A percentile compares a stretch with the other conserved stretches of the same genome.
Evolutionary conservation across 2,888 invertebrate species (phyloP).

Genomic region (Zeuzera pyrina): DNA sequence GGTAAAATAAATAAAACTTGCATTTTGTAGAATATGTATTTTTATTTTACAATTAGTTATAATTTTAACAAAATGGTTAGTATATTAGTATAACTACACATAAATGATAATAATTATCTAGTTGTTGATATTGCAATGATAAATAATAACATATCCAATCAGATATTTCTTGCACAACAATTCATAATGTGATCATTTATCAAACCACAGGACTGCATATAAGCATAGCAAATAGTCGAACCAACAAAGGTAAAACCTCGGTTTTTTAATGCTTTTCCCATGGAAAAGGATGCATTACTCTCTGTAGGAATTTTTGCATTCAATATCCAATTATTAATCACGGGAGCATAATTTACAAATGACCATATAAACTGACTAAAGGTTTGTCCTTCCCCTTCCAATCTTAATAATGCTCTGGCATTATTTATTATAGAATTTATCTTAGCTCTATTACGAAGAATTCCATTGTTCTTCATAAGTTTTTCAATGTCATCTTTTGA

Average conservation of each 20-base stretch:
- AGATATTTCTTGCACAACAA: no score
- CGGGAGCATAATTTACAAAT: slow-evolving; percentile 41
- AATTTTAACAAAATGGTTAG: no score
- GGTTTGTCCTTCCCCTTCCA: slow-evolving; percentile 37
- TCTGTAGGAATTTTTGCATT: slow-evolving; percentile 38
- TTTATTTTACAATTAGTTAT: no score
- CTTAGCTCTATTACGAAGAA: slow-evolving; percentile 50
- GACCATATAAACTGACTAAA: slow-evolving; percentile 51
- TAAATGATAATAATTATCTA: no score
- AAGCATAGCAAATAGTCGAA: slow-evolving; percentile 53
- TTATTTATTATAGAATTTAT: slow-evolving; percentile 49
- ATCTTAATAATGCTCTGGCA: slow-evolving; percentile 39
- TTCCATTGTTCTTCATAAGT: slow-evolving; percentile 25
- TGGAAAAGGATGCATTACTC: slow-evolving; percentile 29
- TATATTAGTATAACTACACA: no score
- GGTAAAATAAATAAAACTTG: no score
- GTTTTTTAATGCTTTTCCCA: slow-evolving; percentile 45
- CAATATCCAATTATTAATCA: slow-evolving; percentile 38
- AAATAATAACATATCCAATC: no score
- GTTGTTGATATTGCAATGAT: no score
- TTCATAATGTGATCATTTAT: slow-evolving; percentile 46
- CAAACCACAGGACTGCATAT: slow-evolving; percentile 63
- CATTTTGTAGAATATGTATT: no score
- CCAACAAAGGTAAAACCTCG: slow-evolving; percentile 55
- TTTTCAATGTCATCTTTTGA: slow-evolving; percentile 26